Evolutionary conservation across 2,888 invertebrate species (phyloP).

Genomic region (Microchrysa polita): DNA sequence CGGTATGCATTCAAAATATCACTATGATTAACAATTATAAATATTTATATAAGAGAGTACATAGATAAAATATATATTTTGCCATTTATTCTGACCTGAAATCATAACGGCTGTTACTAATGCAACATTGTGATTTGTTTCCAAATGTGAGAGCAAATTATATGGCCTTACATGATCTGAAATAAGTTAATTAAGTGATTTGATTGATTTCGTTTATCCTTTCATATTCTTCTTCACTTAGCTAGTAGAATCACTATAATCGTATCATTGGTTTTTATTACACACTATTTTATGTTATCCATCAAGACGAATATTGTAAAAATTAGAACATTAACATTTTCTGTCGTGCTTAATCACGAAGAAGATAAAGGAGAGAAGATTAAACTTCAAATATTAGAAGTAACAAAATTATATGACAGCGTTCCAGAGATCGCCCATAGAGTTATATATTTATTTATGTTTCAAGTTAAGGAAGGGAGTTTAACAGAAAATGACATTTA

Average conservation of each 20-base stretch:
- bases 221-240: conserved; percentile 37
- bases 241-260: conserved; percentile 27
- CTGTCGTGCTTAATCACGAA: not conserved
- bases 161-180: conserved; percentile 63
- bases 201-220: conserved; percentile 24
- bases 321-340: conserved; percentile 17
- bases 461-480: too few species aligned
- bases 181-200: conserved; percentile 49
- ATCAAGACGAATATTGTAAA: not conserved
- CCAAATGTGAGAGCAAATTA: conserved; percentile 64
- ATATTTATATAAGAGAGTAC: conserved; percentile 13
- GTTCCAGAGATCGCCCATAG: not conserved
- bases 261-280: not conserved
- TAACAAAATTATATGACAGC: not conserved
- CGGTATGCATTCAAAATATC: conserved; percentile 36
- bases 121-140: conserved; percentile 63
- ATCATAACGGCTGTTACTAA: conserved; percentile 63
- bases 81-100: conserved; percentile 58
- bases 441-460: too few species aligned
- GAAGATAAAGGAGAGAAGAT: not conserved
- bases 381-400: not conserved
- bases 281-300: too few species aligned
- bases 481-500: too few species aligned
- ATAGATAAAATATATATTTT: conserved; percentile 28
- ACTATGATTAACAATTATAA: not conserved